phyloP scores from a whole-genome alignment of 2,113 vertebrate species.

The Pachycephala philippinensis region DNA sequence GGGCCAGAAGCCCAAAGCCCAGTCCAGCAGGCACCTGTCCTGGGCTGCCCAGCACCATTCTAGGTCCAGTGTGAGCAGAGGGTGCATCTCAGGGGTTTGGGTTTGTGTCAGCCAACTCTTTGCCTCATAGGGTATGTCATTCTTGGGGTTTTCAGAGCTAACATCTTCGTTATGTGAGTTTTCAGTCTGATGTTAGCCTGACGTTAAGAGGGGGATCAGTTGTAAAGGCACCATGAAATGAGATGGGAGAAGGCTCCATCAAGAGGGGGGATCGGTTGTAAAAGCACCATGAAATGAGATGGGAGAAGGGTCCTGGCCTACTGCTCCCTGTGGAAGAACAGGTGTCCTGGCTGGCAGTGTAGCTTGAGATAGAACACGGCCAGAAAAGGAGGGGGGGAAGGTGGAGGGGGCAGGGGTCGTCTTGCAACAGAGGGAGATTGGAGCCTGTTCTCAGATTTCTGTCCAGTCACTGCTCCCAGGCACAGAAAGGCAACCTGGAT shows the following conservation, averaged over 20 bases:
- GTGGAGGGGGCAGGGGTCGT: no score
- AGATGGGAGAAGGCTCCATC: neutral
- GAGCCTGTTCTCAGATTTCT: neutral
- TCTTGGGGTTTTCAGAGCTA: neutral
- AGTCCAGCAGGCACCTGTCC: neutral
- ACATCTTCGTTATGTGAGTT: neutral
- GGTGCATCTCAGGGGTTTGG: neutral
- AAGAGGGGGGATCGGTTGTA: neutral
- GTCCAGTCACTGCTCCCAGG: neutral
- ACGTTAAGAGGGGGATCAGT: neutral
- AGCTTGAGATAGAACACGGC: neutral
- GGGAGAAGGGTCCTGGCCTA: neutral
- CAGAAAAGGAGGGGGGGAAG: neutral
- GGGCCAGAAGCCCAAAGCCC: neutral
- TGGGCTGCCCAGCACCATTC: neutral
- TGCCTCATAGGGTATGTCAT: neutral
- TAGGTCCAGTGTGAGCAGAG: neutral
- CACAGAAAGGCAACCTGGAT: neutral
- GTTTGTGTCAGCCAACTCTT: neutral
- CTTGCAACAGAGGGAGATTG: neutral
- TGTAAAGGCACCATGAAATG: neutral
- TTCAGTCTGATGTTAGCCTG: neutral
- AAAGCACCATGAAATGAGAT: neutral
- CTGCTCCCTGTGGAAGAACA: neutral
- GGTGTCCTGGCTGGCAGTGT: neutral